Evolutionary conservation across 1,140 invertebrate species (phyloP), one percentile per base, ranked within the genome.

Genomic region (Metaphire vulgaris): DNA sequence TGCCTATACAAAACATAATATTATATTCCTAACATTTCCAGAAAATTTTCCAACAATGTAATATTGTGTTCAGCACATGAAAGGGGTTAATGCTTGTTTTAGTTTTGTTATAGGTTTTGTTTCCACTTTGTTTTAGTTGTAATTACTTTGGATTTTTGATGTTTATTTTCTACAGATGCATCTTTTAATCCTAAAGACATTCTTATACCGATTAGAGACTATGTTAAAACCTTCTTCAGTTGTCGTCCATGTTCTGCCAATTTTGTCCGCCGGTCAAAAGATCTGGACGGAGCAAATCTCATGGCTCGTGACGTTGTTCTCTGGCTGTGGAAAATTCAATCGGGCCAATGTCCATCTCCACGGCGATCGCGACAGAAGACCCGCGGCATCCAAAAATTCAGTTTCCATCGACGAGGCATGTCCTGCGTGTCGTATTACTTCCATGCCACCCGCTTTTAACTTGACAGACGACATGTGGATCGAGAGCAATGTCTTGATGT

Each of bases 281-380:
- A 90, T 72, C 88, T 91, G 80, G 88, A 92, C 73, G 89, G 89
- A 77, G 89, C 91, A 76, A 90, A 95, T 0, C 86, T 87, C 31
- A 89, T 88, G 66, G 88, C 89, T 76, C 89, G 92, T 72, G 92
- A 95, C 69, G 89, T 91, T 28, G 90, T 98, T 0, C 81, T 98
- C 6, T 99, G 95, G 95, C 85, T 99, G 1, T 99, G 97, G 97
- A 88, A 88, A 74, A 92, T 94, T 0, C 83, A 99, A 99, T 86
- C 90, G 91, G 85, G 84, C 79, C 0, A 99, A 99, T 81, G 87
- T 91, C 78, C 89, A 96, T 79, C 85, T 99, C n/a, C 89, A 91
- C 33, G 92, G 93, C 0, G 93, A 97, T n/a, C 84, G 69, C 87
- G 2, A 95, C 93, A 15, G 96, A 98, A 85, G 97, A 99, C 88